These are phyloP conservation scores for Hyphantria cunea DNA, from an alignment of 1,140 invertebrate species.

Conservation along the genomic window DNA sequence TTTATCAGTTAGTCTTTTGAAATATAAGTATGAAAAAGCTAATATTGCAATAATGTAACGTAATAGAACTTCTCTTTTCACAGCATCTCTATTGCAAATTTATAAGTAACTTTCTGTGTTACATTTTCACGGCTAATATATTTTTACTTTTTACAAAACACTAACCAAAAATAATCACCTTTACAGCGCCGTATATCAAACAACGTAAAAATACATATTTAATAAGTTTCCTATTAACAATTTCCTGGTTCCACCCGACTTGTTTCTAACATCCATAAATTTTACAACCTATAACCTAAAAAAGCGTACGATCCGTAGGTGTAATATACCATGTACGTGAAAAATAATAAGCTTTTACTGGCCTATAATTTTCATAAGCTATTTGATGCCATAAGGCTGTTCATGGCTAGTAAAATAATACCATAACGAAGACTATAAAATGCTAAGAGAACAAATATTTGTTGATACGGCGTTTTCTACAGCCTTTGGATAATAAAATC, in stretches of 20 bases:
- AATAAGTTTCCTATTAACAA: neutral
- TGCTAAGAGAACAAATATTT: constrained; percentile 51
- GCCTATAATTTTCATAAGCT: neutral
- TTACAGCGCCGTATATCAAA: neutral
- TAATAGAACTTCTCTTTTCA: too few species aligned
- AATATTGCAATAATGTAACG: too few species aligned
- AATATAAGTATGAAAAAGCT: too few species aligned
- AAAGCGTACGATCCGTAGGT: neutral
- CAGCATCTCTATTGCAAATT: too few species aligned
- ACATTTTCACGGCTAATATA: too few species aligned
- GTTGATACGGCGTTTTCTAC: constrained; percentile 35
- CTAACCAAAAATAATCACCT: too few species aligned
- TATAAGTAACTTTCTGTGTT: too few species aligned
- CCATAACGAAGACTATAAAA: constrained; percentile 48
- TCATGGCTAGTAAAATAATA: constrained; percentile 45
- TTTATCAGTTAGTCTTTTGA: too few species aligned
- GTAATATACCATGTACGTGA: neutral
- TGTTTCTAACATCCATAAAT: neutral
- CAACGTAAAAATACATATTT: neutral
- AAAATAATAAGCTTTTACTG: constrained; percentile 7
- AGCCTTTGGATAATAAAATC: constrained; percentile 42
- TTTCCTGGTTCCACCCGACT: neutral
- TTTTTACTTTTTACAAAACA: too few species aligned
- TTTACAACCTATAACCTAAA: neutral
- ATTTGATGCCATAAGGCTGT: constrained; percentile 3